Percentiles rank a stretch among this genome's conserved stretches.
Evolutionary conservation across 2,888 invertebrate species (phyloP).

Genomic region (Oscheius sp.): DNA sequence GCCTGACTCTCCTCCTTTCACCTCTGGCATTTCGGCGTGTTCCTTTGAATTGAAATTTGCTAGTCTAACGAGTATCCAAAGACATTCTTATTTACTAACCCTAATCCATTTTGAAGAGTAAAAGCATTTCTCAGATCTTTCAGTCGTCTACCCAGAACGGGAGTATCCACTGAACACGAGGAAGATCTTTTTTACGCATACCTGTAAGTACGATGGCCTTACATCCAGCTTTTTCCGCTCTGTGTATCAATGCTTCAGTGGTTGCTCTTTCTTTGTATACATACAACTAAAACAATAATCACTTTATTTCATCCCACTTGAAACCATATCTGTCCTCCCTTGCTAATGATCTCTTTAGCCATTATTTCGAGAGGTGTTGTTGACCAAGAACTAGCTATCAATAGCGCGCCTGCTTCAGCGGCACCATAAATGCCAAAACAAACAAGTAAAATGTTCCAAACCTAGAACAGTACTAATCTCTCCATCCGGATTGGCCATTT

Average conservation of each 20-base stretch:
- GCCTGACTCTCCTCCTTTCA: slow-evolving; percentile 77
- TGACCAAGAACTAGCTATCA: slow-evolving; percentile 84
- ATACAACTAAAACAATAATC: slow-evolving; percentile 84
- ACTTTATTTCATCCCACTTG: slow-evolving; percentile 38
- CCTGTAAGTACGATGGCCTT: slow-evolving; percentile 63
- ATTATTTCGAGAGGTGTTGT: slow-evolving; percentile 89
- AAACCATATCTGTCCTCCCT: slow-evolving; percentile 58
- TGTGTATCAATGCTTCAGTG: slow-evolving; percentile 76
- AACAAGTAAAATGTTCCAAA: too few species aligned
- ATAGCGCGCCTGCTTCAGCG: slow-evolving; percentile 81
- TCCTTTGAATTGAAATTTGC: slow-evolving; percentile 52
- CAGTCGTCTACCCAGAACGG: slow-evolving; percentile 81
- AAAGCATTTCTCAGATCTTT: slow-evolving; percentile 87
- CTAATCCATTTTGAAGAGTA: slow-evolving; percentile 81
- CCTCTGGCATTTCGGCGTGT: slow-evolving; percentile 74
- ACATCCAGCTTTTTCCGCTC: slow-evolving; percentile 79
- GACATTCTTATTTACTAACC: slow-evolving; percentile 16
- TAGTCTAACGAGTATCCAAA: slow-evolving; percentile 25
- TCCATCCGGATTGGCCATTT: slow-evolving; percentile 87
- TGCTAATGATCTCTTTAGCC: slow-evolving; percentile 75
- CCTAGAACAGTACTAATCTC: slow-evolving; percentile 85
- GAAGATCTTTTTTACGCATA: not conserved
- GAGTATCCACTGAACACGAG: slow-evolving; percentile 47
- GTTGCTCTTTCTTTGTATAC: slow-evolving; percentile 77
- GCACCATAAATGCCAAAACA: too few species aligned